Conservation (phyloP, 2,888 invertebrate genomes). For the Baronia brevicornis region DNA sequence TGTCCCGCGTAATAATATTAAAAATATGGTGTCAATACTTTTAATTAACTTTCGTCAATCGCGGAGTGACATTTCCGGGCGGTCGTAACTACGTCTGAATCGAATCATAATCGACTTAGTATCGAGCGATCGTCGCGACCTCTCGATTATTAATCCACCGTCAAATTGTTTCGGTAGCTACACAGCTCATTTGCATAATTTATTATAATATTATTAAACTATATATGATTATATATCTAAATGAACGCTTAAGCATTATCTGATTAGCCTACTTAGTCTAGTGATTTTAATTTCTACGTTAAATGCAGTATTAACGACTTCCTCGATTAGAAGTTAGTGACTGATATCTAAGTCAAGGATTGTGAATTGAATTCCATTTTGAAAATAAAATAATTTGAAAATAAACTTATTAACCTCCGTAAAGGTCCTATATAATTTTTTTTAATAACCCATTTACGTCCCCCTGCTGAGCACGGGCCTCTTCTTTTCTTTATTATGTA, state of each 20-base stretch:
- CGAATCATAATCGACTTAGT: conserved; percentile 28
- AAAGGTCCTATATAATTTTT: no score
- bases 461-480: no score
- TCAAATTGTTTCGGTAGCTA: conserved; percentile 24
- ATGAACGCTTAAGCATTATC: background rate
- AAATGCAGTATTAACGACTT: no score
- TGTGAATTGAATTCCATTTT: no score
- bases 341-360: no score
- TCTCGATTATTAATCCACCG: conserved; percentile 29
- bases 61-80: conserved; percentile 33
- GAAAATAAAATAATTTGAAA: no score
- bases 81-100: conserved; percentile 18
- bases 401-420: no score
- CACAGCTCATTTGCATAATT: conserved; percentile 11
- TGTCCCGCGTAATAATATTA: background rate
- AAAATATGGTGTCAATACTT: conserved; percentile 16
- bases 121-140: conserved; percentile 19
- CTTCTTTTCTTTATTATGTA: no score
- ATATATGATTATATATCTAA: conserved; percentile 4
- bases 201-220: conserved; percentile 13
- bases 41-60: conserved; percentile 34
- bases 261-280: background rate
- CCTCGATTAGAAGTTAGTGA: no score
- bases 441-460: no score
- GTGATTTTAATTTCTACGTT: background rate